Conservation (phyloP, 2,888 invertebrate genomes). For the Drosophila algonquin region DNA sequence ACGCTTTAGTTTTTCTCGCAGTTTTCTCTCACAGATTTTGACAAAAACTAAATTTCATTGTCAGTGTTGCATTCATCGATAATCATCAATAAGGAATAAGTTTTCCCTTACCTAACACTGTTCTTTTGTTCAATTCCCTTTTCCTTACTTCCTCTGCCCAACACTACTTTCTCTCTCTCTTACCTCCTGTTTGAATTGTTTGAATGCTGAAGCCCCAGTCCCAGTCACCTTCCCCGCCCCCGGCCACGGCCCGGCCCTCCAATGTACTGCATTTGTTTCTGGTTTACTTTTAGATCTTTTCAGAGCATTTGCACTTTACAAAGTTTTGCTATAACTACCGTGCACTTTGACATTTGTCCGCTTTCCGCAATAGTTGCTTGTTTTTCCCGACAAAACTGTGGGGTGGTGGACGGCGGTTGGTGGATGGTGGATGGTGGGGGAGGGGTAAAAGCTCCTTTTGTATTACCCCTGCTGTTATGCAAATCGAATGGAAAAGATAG, state of each 20-base stretch:
- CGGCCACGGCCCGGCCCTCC: neutral
- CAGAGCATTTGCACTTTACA: slow-evolving; percentile 29
- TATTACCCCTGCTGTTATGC: slow-evolving; percentile 19
- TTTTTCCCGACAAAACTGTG: slow-evolving; percentile 15
- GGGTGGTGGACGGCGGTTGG: too few relatives aligned
- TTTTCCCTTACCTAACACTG: neutral
- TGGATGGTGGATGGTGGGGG: too few relatives aligned
- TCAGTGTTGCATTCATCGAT: neutral
- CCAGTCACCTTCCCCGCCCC: neutral
- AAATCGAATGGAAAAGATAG: slow-evolving; percentile 36
- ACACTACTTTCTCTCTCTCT: neutral
- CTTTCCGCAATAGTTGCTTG: slow-evolving; percentile 12
- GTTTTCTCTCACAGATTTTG: neutral
- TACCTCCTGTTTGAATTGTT: neutral
- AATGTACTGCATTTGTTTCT: slow-evolving; percentile 8
- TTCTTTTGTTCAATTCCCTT: neutral
- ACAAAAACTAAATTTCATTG: neutral
- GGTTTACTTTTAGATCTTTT: slow-evolving; percentile 14
- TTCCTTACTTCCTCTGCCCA: neutral
- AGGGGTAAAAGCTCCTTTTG: slow-evolving; percentile 10
- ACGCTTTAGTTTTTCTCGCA: neutral
- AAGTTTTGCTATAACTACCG: slow-evolving; percentile 26
- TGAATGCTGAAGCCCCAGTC: neutral
- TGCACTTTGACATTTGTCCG: slow-evolving; percentile 38
- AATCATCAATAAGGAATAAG: too few relatives aligned